These are phyloP conservation scores for Pelagia noctiluca DNA, from an alignment of 30 jellyfish, hydroid and myxozoan genomes.

Conservation along the genomic window DNA sequence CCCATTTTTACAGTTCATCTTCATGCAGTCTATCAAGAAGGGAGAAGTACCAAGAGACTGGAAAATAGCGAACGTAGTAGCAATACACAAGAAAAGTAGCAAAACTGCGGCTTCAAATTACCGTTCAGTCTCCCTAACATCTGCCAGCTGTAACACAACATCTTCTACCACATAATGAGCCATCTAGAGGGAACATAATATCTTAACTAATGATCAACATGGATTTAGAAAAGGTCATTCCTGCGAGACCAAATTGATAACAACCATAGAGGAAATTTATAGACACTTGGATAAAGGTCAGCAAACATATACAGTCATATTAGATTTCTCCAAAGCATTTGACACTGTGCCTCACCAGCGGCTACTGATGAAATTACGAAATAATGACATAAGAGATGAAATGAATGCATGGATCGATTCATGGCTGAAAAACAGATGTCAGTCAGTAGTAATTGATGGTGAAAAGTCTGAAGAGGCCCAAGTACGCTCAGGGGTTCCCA, in stretches of 20 bases:
- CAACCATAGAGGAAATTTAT: conserved; percentile 25
- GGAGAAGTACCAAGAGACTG: conserved; percentile 41
- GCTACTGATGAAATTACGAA: conserved; percentile 39
- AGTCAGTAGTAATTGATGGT: conserved; percentile 52
- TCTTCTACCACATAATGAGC: conserved; percentile 15
- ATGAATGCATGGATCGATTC: conserved; percentile 35
- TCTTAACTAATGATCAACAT: conserved; percentile 12
- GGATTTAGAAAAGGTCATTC: conserved; percentile 13
- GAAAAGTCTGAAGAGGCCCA: conserved; percentile 50
- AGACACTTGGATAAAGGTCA: conserved; percentile 22
- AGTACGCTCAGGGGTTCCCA: conserved; percentile 58
- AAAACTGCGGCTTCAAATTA: conserved; percentile 12
- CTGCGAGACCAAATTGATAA: conserved; percentile 15
- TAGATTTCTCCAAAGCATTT: conserved; percentile 17
- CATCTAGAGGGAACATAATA: conserved; percentile 24
- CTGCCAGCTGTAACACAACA: conserved; percentile 4
- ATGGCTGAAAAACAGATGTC: conserved; percentile 48
- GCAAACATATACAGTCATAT: conserved; percentile 13
- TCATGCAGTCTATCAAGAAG: conserved; percentile 58
- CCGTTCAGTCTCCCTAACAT: conserved; percentile 34
- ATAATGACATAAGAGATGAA: conserved; percentile 29
- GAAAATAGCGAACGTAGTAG: conserved; percentile 16
- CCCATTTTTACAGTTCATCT: conserved; percentile 50
- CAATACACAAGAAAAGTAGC: conserved; percentile 19
- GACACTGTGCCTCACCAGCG: conserved; percentile 52